A percentile compares a stretch with the other conserved stretches of the same genome.
Conservation (phyloP, 2,888 invertebrate genomes). For the Tetragonula carbonaria region DNA sequence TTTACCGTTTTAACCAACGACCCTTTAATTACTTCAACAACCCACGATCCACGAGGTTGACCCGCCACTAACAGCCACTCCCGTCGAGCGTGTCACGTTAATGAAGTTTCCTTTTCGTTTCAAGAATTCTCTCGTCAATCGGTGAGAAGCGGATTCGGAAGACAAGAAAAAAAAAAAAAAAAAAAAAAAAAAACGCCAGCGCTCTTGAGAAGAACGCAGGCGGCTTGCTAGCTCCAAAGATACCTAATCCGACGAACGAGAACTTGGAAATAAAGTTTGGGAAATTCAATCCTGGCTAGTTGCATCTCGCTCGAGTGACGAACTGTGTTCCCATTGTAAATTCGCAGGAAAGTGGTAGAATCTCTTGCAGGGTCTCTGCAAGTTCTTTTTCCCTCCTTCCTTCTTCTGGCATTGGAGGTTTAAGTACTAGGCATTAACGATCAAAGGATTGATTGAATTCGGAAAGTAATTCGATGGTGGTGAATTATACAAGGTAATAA, state of each 20-base stretch:
- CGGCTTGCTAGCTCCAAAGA: background rate
- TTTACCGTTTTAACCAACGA: conserved; percentile 33
- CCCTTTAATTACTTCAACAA: conserved; percentile 39
- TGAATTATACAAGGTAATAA: background rate
- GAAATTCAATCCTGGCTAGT: background rate
- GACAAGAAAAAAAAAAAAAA: background rate
- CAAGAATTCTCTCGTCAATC: background rate
- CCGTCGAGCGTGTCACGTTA: conserved; percentile 6
- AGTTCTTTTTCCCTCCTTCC: background rate
- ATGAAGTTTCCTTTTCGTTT: background rate
- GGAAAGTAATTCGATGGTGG: background rate
- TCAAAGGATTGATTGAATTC: background rate
- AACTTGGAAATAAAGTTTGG: background rate
- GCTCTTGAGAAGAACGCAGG: background rate
- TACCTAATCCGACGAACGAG: background rate
- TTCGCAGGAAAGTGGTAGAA: background rate
- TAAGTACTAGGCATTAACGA: no score
- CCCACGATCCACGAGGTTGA: background rate
- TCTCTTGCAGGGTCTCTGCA: background rate
- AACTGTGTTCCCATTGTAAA: no score
- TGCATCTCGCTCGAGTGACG: background rate
- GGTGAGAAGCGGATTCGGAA: background rate
- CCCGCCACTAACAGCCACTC: background rate
- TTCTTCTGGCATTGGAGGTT: background rate
- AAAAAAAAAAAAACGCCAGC: background rate